These are phyloP conservation scores for Vireo griseus DNA, from an alignment of 2,797 vertebrate genomes.

Conservation along the genomic window DNA sequence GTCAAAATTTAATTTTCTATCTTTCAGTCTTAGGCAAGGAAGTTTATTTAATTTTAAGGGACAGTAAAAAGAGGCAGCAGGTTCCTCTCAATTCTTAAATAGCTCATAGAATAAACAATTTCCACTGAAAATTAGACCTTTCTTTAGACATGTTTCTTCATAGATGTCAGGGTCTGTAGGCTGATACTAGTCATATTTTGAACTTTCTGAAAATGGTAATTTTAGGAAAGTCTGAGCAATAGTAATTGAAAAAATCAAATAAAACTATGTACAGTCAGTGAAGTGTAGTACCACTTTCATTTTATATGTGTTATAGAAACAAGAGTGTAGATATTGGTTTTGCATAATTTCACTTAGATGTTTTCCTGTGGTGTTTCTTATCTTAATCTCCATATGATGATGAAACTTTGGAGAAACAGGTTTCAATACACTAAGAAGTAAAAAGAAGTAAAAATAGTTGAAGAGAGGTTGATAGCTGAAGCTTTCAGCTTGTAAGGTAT, in stretches of 20 bases:
- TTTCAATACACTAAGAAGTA: background rate
- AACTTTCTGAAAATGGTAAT: background rate
- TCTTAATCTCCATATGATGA: background rate
- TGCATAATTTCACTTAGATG: background rate
- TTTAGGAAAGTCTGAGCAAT: background rate
- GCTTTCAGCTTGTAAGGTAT: background rate
- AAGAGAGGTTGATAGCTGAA: background rate
- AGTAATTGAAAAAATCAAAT: background rate
- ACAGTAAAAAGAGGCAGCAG: background rate
- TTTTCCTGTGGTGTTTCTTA: background rate
- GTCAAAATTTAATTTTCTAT: background rate
- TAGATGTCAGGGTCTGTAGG: background rate
- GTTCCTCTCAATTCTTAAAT: background rate
- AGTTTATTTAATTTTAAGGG: background rate
- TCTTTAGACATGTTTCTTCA: background rate
- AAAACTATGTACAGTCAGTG: background rate
- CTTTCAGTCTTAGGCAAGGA: background rate
- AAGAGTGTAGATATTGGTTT: background rate
- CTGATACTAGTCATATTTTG: background rate
- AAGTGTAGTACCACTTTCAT: rapidly evolving
- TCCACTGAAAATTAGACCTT: background rate
- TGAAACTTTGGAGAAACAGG: background rate
- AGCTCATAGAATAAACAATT: background rate
- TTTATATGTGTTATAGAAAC: background rate
- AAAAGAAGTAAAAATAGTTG: background rate